Conservation (phyloP, 1,140 invertebrate species). For the Lucilia cuprina region DNA sequence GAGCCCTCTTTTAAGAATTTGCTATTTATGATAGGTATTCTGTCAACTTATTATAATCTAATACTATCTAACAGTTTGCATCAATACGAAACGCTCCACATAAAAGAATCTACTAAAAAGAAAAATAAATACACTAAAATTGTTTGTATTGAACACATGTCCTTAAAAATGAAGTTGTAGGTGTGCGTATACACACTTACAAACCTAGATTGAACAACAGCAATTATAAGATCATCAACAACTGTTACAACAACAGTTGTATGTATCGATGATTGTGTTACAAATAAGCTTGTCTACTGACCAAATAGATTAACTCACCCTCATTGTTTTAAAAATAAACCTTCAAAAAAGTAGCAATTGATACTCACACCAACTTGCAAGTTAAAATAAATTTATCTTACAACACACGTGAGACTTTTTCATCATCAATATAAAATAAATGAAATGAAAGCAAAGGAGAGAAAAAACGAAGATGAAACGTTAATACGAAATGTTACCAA, state of each 20-base stretch:
- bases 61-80: no score
- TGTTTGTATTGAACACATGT: not conserved
- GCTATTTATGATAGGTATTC: no score
- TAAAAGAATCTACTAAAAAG: not conserved
- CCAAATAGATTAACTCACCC: constrained; percentile 1
- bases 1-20: no score
- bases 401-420: constrained; percentile 37
- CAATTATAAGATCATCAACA: constrained; percentile 61
- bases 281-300: not conserved
- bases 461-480: not conserved
- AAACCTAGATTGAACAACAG: constrained; percentile 42
- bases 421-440: constrained; percentile 24
- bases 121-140: not conserved
- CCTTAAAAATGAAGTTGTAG: not conserved
- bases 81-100: not conserved
- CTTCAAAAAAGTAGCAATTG: constrained; percentile 13
- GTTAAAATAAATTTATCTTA: constrained; percentile 38
- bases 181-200: not conserved
- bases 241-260: constrained; percentile 55
- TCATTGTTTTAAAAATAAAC: not conserved
- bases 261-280: not conserved
- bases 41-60: no score
- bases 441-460: not conserved
- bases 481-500: no score
- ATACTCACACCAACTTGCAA: constrained; percentile 3